Evolutionary conservation across 2,113 vertebrate genomes (phyloP), one percentile per base, ranked within the genome.

Genomic region (Halcyon malimbica): DNA sequence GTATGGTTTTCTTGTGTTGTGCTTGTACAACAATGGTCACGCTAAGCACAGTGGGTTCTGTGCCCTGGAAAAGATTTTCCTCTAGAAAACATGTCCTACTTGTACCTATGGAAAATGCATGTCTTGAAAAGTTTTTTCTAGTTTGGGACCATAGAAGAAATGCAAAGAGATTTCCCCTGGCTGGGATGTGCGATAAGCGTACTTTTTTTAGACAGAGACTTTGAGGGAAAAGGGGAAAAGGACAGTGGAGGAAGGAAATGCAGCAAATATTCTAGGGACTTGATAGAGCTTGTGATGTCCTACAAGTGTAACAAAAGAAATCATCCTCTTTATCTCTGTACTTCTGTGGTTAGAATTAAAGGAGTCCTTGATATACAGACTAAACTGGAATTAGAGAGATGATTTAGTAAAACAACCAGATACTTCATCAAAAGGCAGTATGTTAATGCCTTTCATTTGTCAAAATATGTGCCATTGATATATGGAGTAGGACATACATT

Each of bases 341-440:
- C 26, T 53, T 73, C 25, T 68, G 18, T 71, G 9, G 6, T 70
- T 85, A 71, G 42, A 76, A 68, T 91, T 84, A 83, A 75, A 89
- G 41, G 15, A 82, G 15, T 10, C 62, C 84, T 70, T 93, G n/a
- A 64, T 63, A 74, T 5, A 67, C 19, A 84, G 12, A 29, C 56
- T 90, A 73, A 78, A 81, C 16, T 84, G 69, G 75, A 89, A 73
- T 35, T 74, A 70, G 35, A 46, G 26, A 62, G 25, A 46, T 74
- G 24, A 80, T 51, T 80, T 69, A 83, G 35, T 69, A 75, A 69
- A 92, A 35, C 24, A 64, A n/a, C 7, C 10, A 90, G 17, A 17
- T 93, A 53, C 33, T 84, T 81, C 20, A 60, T 83, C 42, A 78
- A 93, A 84, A 68, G 42, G 29, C 54, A 91, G 7, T 14, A 37